These are phyloP conservation scores for Nysson spinosus DNA, from an alignment of 2,888 invertebrate species.

Conservation along the genomic window DNA sequence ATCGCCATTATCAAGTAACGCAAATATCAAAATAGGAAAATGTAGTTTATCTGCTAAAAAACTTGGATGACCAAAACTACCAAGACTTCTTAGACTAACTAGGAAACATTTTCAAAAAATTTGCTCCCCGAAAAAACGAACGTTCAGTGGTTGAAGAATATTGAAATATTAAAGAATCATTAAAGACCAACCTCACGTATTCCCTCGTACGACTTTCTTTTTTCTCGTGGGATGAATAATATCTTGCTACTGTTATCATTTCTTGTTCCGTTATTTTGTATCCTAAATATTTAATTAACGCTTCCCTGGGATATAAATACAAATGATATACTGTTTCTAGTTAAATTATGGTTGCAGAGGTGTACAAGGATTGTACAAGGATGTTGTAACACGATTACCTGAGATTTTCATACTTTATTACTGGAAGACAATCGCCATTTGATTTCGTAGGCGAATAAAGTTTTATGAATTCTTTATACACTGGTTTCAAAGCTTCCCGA, in stretches of 20 bases:
- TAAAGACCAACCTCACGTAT: constrained; percentile 66
- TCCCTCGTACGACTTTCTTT: constrained; percentile 68
- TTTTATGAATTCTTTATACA: constrained; percentile 87
- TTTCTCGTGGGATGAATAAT: constrained; percentile 83
- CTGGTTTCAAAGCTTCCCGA: constrained; percentile 82
- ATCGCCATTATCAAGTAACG: too few relatives aligned
- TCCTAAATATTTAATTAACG: constrained; percentile 83
- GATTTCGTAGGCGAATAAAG: constrained; percentile 81
- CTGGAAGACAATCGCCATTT: constrained; percentile 41
- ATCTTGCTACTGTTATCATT: constrained; percentile 86
- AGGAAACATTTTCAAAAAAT: background rate
- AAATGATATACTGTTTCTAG: too few relatives aligned
- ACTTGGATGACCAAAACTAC: too few relatives aligned
- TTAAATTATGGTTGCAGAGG: too few relatives aligned
- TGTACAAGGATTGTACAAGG: too few relatives aligned
- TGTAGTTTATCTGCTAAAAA: too few relatives aligned
- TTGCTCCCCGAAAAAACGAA: background rate
- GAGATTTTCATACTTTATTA: constrained; percentile 76
- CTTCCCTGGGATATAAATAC: constrained; percentile 79
- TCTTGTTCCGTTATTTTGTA: constrained; percentile 88
- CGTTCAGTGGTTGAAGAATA: background rate
- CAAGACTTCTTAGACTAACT: too few relatives aligned
- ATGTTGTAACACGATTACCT: too few relatives aligned
- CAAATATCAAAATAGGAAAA: background rate
- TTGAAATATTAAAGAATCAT: background rate